A percentile compares a stretch with the other conserved stretches of the same genome.
Conservation (phyloP, 2,113 vertebrate species). For the Tragelaphus strepsiceros region DNA sequence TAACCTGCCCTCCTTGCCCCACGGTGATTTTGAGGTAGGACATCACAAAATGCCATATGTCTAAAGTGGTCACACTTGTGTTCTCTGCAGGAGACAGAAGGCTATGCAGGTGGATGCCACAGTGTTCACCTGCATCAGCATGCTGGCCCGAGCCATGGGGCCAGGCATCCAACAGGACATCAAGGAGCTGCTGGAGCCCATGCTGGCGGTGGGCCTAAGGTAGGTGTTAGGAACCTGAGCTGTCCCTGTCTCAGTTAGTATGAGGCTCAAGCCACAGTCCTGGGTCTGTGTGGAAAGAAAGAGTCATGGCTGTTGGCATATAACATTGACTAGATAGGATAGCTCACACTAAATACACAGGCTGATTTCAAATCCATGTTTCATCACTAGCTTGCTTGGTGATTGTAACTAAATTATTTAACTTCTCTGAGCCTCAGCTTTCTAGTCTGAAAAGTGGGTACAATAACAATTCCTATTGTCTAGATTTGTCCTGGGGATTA, state of each 20-base stretch:
- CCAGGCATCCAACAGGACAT: constrained; percentile 97
- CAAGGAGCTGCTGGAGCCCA: constrained; percentile 97
- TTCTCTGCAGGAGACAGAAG: constrained; percentile 91
- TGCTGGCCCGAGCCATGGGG: constrained; percentile 97
- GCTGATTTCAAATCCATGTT: neutral
- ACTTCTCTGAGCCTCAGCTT: neutral
- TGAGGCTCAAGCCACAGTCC: neutral
- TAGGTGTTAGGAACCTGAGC: constrained; percentile 49
- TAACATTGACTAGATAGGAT: neutral
- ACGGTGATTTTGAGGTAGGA: neutral
- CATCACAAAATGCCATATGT: neutral
- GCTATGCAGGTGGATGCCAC: constrained; percentile 97
- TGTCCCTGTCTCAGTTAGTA: accelerated
- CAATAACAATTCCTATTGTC: neutral
- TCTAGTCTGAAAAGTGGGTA: neutral
- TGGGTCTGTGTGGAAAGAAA: neutral
- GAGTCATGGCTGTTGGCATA: neutral
- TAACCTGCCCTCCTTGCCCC: neutral
- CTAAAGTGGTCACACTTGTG: neutral
- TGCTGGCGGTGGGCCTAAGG: constrained; percentile 98
- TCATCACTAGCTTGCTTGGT: neutral
- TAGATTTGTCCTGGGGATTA: neutral
- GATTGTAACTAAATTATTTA: neutral
- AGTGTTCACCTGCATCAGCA: constrained; percentile 98
- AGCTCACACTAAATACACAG: neutral